Percentiles rank a stretch among this genome's conserved stretches.
Evolutionary conservation across 2,113 vertebrate genomes (phyloP).

Genomic region (Aleadryas rufinucha): DNA sequence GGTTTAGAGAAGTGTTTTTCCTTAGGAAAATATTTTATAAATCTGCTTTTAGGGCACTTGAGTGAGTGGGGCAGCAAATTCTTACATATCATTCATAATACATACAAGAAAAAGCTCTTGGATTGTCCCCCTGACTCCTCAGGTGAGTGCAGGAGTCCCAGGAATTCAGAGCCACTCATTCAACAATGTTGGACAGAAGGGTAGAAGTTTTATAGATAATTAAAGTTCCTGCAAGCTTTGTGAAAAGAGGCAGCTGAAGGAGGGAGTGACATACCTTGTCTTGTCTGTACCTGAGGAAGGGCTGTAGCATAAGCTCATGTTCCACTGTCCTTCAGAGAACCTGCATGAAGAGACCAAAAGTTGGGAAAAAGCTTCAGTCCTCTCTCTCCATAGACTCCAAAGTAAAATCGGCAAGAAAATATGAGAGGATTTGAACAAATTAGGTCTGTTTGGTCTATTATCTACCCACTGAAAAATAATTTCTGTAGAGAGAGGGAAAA

Average conservation of each 20-base stretch:
- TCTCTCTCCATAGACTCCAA: not conserved
- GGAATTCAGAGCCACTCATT: not conserved
- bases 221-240: not conserved
- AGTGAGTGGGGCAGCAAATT: not conserved
- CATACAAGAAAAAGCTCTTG: not conserved
- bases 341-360: not conserved
- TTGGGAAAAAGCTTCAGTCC: not conserved
- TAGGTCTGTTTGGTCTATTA: not conserved
- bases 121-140: not conserved
- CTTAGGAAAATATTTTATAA: not conserved
- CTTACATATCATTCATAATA: not conserved
- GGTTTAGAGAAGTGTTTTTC: not conserved
- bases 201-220: not conserved
- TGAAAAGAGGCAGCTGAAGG: not conserved
- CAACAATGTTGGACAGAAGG: not conserved
- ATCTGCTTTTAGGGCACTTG: not conserved
- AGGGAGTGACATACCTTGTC: not conserved
- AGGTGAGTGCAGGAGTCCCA: fast-evolving
- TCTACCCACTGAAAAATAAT: not conserved
- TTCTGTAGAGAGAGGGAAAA: not conserved
- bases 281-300: not conserved
- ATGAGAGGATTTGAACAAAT: not conserved
- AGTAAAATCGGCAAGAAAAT: not conserved
- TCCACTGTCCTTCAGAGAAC: not conserved
- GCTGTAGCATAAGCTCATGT: not conserved